Evolutionary conservation across 2,797 vertebrate species (phyloP).

Genomic region (Gallinago nigripennis): DNA sequence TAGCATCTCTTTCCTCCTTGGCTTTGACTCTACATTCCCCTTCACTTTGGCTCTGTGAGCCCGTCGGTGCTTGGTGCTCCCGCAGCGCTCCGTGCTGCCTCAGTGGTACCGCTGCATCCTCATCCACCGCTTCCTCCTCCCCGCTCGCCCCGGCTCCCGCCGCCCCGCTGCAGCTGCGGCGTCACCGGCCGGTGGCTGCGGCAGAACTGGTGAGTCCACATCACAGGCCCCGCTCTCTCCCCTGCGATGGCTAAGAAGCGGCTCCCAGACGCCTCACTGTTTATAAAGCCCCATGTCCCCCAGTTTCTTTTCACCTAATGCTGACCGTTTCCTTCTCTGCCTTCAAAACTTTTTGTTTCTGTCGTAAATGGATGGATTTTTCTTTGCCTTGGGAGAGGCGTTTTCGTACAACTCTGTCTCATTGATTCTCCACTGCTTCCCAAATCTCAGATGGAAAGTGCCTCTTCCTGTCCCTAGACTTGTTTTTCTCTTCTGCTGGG

Average conservation of each 20-base stretch:
- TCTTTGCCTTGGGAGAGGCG: background rate
- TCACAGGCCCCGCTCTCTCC: background rate
- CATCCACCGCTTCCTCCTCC: background rate
- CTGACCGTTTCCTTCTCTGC: background rate
- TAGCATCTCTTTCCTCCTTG: background rate
- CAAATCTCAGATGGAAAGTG: background rate
- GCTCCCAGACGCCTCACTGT: background rate
- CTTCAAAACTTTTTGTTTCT: background rate
- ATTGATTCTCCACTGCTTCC: background rate
- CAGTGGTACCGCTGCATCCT: background rate
- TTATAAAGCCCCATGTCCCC: background rate
- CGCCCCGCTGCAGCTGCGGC: rapidly evolving
- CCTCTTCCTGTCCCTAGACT: background rate
- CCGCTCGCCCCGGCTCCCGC: background rate
- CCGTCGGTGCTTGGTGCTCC: background rate
- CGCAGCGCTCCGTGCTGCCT: rapidly evolving
- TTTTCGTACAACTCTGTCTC: background rate
- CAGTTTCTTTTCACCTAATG: background rate
- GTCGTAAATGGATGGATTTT: background rate
- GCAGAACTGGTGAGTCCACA: background rate
- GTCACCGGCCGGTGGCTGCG: background rate
- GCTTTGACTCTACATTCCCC: background rate
- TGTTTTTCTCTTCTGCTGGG: conserved; percentile 10
- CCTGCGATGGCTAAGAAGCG: background rate
- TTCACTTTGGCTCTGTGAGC: background rate